Conservation (phyloP, 2,888 invertebrate genomes). For the Troides oblongomaculatus region DNA sequence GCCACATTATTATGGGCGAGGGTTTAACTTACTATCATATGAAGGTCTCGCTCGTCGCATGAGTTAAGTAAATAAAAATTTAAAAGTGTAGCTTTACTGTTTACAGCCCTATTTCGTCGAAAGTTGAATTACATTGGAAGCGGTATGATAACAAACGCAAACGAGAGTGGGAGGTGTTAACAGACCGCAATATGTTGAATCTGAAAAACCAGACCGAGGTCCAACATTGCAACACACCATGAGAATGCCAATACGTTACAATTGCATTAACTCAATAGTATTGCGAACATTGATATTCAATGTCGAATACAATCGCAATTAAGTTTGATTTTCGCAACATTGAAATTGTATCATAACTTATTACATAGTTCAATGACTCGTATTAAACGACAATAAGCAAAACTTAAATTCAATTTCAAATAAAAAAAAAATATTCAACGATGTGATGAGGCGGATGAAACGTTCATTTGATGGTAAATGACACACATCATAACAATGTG, state of each 20-base stretch:
- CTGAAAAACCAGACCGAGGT: conserved; percentile 73
- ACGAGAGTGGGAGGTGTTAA: conserved; percentile 49
- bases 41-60: no score
- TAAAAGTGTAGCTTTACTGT: no score
- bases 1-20: no score
- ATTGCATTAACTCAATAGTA: conserved; percentile 13
- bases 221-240: conserved; percentile 61
- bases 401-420: no score
- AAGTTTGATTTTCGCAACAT: conserved; percentile 12
- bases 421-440: no score
- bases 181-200: conserved; percentile 51
- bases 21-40: no score
- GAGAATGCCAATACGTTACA: conserved; percentile 45
- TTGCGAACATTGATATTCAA: conserved; percentile 23
- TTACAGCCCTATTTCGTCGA: neutral
- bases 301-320: conserved; percentile 10
- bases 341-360: neutral
- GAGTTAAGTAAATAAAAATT: no score
- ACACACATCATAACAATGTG: no score
- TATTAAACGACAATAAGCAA: no score
- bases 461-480: no score
- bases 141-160: conserved; percentile 48
- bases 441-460: no score
- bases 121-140: neutral
- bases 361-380: no score